Evolutionary conservation across 2,888 invertebrate species (phyloP).

Genomic region (Mellilla xanthometata): DNA sequence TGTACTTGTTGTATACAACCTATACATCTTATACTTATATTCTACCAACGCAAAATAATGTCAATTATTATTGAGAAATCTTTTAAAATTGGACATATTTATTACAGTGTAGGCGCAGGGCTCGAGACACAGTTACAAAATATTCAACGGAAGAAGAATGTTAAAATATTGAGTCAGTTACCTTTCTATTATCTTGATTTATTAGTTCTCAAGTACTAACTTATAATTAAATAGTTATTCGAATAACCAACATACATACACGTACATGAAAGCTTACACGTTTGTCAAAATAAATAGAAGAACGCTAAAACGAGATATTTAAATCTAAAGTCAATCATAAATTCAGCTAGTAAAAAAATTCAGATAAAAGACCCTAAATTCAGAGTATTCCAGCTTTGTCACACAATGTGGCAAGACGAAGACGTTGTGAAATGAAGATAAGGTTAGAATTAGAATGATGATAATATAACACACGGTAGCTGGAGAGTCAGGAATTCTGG

Average conservation of each 20-base stretch:
- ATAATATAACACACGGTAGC: conserved; percentile 39
- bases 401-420: conserved; percentile 39
- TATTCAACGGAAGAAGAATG: conserved; percentile 9
- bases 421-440: conserved; percentile 48
- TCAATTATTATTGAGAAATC: conserved; percentile 12
- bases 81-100: conserved; percentile 12
- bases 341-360: no score
- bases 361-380: not conserved
- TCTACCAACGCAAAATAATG: conserved; percentile 2
- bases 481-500: conserved; percentile 37
- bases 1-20: no score
- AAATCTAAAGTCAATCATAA: no score
- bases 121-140: conserved; percentile 9
- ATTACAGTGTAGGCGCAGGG: conserved; percentile 17
- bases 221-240: no score
- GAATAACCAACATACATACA: no score
- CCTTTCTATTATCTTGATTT: conserved; percentile 5
- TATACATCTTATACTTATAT: conserved; percentile 1
- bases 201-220: not conserved
- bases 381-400: conserved; percentile 7
- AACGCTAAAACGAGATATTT: no score
- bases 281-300: no score
- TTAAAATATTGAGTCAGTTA: conserved; percentile 4
- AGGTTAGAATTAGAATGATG: conserved; percentile 39
- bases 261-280: no score